These are phyloP conservation scores for Sminthurinus signatus DNA, from an alignment of 1,140 invertebrate species.

Conservation along the genomic window DNA sequence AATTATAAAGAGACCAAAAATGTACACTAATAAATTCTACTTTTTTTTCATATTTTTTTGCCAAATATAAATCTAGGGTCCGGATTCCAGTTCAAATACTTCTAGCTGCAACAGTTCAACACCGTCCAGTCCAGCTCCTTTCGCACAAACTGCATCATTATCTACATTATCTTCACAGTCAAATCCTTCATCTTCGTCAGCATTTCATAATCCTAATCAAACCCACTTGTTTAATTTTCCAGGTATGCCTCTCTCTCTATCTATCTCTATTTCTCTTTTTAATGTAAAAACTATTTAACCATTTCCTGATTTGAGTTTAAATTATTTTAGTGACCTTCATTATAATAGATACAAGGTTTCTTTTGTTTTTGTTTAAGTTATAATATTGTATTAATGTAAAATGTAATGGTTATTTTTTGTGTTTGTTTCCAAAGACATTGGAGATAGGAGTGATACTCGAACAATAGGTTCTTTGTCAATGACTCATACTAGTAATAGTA, in stretches of 20 bases:
- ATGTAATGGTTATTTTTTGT: too few relatives aligned
- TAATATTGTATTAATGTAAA: neutral
- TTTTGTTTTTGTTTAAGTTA: neutral
- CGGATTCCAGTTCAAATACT: constrained; percentile 85
- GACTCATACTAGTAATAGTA: too few relatives aligned
- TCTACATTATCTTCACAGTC: too few relatives aligned
- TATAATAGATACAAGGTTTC: neutral
- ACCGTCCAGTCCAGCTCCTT: constrained; percentile 83
- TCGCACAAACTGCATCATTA: constrained; percentile 49
- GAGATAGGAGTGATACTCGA: neutral
- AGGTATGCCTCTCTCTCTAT: constrained; percentile 16
- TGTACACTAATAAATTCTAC: neutral
- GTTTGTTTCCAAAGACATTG: neutral
- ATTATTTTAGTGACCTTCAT: too few relatives aligned
- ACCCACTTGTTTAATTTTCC: constrained; percentile 30
- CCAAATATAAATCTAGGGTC: constrained; percentile 48
- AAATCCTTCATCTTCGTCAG: constrained; percentile 20
- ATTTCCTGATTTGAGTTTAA: too few relatives aligned
- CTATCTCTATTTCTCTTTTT: too few relatives aligned
- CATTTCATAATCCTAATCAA: too few relatives aligned
- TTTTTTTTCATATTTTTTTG: neutral
- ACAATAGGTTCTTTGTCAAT: neutral
- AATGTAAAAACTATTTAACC: too few relatives aligned
- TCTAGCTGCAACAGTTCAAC: constrained; percentile 95
- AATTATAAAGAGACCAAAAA: too few relatives aligned